These are phyloP conservation scores for Thalassophryne amazonica DNA, from an alignment of 2,797 vertebrate species.

Conservation along the genomic window DNA sequence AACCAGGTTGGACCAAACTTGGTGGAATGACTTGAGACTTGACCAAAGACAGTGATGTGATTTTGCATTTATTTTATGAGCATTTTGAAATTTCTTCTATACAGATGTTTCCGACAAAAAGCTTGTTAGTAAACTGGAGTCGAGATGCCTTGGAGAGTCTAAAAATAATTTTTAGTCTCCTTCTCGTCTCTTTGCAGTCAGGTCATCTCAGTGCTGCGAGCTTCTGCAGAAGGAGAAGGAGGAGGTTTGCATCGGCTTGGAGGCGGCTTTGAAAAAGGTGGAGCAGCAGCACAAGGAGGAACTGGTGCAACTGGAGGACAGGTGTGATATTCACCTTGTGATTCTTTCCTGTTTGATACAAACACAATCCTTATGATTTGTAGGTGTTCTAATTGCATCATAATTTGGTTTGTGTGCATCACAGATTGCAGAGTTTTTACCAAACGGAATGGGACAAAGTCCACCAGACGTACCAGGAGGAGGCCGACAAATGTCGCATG, in stretches of 20 bases:
- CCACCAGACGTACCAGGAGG: conserved; percentile 87
- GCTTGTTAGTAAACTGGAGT: no score
- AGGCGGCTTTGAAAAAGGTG: conserved; percentile 81
- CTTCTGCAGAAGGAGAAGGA: conserved; percentile 85
- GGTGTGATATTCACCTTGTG: conserved; percentile 23
- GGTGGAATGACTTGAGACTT: no score
- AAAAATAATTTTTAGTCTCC: not conserved
- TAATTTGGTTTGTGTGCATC: not conserved
- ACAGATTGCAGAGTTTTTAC: conserved; percentile 87
- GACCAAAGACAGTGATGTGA: no score
- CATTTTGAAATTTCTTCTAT: no score
- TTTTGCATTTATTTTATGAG: no score
- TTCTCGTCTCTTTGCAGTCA: conserved; percentile 58
- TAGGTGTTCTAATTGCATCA: not conserved
- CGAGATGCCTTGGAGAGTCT: no score
- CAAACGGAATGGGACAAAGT: conserved; percentile 90
- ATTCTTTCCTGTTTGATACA: not conserved
- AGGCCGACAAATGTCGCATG: conserved; percentile 85
- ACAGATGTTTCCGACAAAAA: no score
- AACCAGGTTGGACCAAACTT: no score
- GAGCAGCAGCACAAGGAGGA: conserved; percentile 86
- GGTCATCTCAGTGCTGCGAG: conserved; percentile 79
- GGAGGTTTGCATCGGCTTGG: conserved; percentile 78
- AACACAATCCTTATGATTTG: no score
- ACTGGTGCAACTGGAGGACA: conserved; percentile 83